phyloP scores from a whole-genome alignment of 2,797 vertebrate species.

The Meda fulgida region DNA sequence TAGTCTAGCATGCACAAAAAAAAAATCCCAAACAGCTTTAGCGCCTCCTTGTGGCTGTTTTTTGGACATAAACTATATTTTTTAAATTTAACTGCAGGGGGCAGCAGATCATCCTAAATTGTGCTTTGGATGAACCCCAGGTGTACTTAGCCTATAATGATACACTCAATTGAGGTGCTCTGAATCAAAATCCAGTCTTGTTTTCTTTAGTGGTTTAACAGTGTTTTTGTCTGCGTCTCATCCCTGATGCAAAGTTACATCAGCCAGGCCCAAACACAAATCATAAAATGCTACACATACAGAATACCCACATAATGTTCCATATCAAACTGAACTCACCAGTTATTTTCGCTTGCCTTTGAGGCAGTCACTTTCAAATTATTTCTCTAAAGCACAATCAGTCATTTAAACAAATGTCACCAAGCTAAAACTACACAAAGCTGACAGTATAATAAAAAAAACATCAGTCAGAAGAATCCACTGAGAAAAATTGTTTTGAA shows the following conservation, averaged over 20 bases:
- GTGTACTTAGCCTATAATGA: neutral
- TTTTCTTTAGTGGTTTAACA: slow-evolving; percentile 55
- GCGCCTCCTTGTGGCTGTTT: slow-evolving; percentile 58
- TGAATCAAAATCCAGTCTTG: slow-evolving; percentile 31
- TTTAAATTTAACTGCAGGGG: slow-evolving; percentile 66
- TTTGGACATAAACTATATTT: neutral
- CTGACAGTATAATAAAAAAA: neutral
- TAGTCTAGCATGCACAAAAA: neutral
- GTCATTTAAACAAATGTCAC: neutral
- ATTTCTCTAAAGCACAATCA: neutral
- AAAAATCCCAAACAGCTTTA: slow-evolving; percentile 30
- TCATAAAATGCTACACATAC: slow-evolving; percentile 46
- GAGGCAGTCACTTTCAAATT: neutral
- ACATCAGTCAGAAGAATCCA: neutral
- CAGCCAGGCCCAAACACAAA: slow-evolving; percentile 58
- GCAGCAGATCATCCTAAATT: slow-evolving; percentile 52
- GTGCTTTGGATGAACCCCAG: neutral
- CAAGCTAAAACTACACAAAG: neutral
- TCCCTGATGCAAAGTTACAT: slow-evolving; percentile 56
- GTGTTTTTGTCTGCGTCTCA: slow-evolving; percentile 42
- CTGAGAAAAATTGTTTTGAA: neutral
- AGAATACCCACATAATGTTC: slow-evolving; percentile 1
- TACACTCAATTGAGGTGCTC: slow-evolving; percentile 3
- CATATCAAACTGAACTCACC: neutral
- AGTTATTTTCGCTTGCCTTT: neutral